Conservation (phyloP, 2,888 invertebrate species). For the Tetranychus truncatus region DNA sequence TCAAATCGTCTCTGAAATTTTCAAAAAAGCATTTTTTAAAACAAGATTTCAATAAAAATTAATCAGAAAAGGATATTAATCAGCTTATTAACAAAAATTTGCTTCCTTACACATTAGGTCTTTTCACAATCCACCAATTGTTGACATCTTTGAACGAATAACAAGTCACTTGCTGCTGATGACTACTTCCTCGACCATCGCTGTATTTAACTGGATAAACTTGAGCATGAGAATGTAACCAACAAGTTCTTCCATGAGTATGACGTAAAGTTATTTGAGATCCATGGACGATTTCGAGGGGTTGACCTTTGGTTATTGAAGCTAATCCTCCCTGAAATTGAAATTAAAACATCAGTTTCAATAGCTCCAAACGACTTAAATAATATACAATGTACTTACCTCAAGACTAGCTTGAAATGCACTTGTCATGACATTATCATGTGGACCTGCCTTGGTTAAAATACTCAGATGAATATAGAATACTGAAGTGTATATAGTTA, state of each 20-base stretch:
- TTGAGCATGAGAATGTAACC: slow-evolving; percentile 84
- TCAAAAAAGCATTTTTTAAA: neutral
- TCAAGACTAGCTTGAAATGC: slow-evolving; percentile 85
- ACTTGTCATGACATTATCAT: slow-evolving; percentile 89
- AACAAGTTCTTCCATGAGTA: slow-evolving; percentile 76
- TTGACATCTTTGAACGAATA: slow-evolving; percentile 54
- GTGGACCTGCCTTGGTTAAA: slow-evolving; percentile 75
- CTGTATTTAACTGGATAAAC: slow-evolving; percentile 73
- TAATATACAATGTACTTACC: slow-evolving; percentile 32
- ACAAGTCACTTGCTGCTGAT: slow-evolving; percentile 62
- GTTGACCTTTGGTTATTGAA: slow-evolving; percentile 80
- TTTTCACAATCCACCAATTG: slow-evolving; percentile 95
- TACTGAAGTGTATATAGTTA: slow-evolving; percentile 51
- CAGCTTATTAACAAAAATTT: neutral
- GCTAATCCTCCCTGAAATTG: slow-evolving; percentile 58
- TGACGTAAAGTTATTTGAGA: slow-evolving; percentile 80
- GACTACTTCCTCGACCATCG: slow-evolving; percentile 78
- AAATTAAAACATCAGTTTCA: neutral
- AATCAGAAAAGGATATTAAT: neutral
- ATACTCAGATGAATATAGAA: slow-evolving; percentile 67
- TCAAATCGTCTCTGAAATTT: slow-evolving; percentile 42
- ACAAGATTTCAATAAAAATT: neutral
- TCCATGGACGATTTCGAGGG: slow-evolving; percentile 71
- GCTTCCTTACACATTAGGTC: slow-evolving; percentile 43
- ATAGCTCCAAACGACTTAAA: neutral